A percentile compares a stretch with the other conserved stretches of the same genome.
Conservation (phyloP, 2,797 vertebrate genomes). For the Anableps anableps region DNA sequence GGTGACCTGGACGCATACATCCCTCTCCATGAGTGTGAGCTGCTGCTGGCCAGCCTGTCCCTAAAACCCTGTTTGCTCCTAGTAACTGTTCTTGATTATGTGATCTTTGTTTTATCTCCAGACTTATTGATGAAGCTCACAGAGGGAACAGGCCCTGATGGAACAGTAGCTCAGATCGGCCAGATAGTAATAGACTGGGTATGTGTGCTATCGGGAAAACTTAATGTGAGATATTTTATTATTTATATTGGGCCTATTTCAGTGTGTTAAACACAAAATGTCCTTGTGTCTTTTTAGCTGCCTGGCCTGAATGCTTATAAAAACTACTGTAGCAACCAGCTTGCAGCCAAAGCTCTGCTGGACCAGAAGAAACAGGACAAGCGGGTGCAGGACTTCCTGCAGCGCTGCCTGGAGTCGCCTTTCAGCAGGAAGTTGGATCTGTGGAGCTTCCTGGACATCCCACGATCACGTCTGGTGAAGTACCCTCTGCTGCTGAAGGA, state of each 20-base stretch:
- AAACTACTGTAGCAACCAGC: constrained; percentile 94
- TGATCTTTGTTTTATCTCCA: constrained; percentile 37
- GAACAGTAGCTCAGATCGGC: constrained; percentile 92
- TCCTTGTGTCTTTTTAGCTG: constrained; percentile 75
- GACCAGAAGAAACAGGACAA: constrained; percentile 95
- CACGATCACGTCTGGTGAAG: constrained; percentile 93
- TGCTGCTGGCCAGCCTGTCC: background rate
- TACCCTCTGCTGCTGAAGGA: constrained; percentile 93
- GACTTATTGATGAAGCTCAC: constrained; percentile 90
- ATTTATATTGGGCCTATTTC: background rate
- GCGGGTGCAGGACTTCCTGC: constrained; percentile 94
- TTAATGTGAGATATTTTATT: background rate
- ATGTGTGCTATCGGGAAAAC: constrained; percentile 36
- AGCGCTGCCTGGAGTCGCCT: constrained; percentile 95
- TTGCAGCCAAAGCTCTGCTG: constrained; percentile 94
- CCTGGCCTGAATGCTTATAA: constrained; percentile 92
- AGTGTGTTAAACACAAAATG: background rate
- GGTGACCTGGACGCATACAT: constrained; percentile 97
- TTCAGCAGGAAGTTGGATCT: constrained; percentile 98
- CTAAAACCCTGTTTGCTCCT: background rate
- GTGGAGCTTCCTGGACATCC: constrained; percentile 98
- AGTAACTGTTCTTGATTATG: background rate
- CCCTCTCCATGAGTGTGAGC: constrained; percentile 89
- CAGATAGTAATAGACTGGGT: constrained; percentile 96
- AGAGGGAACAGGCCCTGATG: constrained; percentile 88